These are phyloP conservation scores for Azorinus chamasolen DNA, from an alignment of 2,888 invertebrate species.

Conservation along the genomic window DNA sequence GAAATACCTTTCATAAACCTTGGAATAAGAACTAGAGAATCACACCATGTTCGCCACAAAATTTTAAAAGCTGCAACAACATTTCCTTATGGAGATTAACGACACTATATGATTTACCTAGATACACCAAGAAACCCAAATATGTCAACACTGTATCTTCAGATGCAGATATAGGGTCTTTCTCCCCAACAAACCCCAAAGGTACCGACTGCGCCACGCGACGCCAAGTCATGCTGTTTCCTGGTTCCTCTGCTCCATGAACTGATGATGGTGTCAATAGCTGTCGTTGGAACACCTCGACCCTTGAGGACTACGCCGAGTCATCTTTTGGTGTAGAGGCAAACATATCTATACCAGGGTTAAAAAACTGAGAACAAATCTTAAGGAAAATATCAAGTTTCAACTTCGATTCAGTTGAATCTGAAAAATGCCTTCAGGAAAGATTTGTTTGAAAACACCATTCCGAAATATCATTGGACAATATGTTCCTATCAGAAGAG, in stretches of 20 bases:
- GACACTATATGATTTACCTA: constrained; percentile 34
- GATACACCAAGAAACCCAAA: constrained; percentile 26
- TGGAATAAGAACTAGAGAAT: constrained; percentile 7
- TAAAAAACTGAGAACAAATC: constrained; percentile 26
- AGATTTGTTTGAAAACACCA: constrained; percentile 36
- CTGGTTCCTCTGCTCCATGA: constrained; percentile 36
- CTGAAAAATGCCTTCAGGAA: constrained; percentile 49
- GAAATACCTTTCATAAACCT: constrained; percentile 51
- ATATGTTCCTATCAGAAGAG: neutral
- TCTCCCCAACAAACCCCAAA: constrained; percentile 24
- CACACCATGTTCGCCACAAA: constrained; percentile 38
- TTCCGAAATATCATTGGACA: constrained; percentile 3
- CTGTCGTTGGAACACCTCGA: constrained; percentile 19
- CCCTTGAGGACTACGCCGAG: constrained; percentile 17
- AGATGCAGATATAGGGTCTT: constrained; percentile 25
- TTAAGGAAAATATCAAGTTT: constrained; percentile 29
- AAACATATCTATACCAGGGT: constrained; percentile 55
- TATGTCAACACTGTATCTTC: constrained; percentile 23
- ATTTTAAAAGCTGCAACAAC: constrained; percentile 37
- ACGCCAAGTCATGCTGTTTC: constrained; percentile 44
- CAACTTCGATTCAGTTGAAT: constrained; percentile 52
- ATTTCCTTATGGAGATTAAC: constrained; percentile 50
- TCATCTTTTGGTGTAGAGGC: constrained; percentile 15
- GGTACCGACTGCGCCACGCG: constrained; percentile 21
- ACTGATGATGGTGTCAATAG: constrained; percentile 13